A percentile compares a stretch with the other conserved stretches of the same genome.
These are phyloP conservation scores for Oscheius myriophilus DNA, from an alignment of 2,888 invertebrate species.

Conservation along the genomic window DNA sequence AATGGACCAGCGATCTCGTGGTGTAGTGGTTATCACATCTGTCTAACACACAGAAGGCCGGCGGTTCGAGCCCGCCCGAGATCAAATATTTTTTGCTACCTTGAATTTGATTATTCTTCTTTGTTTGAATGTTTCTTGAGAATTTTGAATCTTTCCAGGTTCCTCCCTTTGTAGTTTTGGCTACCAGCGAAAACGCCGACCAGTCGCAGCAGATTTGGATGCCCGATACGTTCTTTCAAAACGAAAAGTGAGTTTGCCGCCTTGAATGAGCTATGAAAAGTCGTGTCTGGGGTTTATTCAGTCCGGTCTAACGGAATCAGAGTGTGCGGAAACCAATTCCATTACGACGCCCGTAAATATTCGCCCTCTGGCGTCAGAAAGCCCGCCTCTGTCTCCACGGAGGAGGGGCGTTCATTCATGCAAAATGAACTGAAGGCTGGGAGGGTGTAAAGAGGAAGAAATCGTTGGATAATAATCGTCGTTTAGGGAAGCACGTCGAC, in stretches of 20 bases:
- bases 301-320: too few species aligned
- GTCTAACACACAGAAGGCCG: not conserved
- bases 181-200: slow-evolving; percentile 67
- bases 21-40: too few species aligned
- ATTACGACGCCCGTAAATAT: too few species aligned
- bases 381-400: too few species aligned
- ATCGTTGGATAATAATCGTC: not conserved
- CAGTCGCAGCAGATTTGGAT: slow-evolving; percentile 70
- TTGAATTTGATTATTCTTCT: not conserved
- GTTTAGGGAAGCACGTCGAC: slow-evolving; percentile 81
- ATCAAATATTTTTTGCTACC: not conserved
- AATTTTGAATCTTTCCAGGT: slow-evolving; percentile 30
- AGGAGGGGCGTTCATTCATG: too few species aligned
- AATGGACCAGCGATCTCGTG: not conserved
- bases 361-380: too few species aligned
- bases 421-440: too few species aligned
- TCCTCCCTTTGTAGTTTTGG: slow-evolving; percentile 67
- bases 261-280: too few species aligned
- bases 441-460: too few species aligned
- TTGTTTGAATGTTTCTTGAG: not conserved
- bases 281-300: too few species aligned
- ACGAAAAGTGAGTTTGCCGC: slow-evolving; percentile 79
- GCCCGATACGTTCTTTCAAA: slow-evolving; percentile 72
- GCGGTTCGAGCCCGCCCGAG: not conserved
- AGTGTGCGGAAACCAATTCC: too few species aligned